These are phyloP conservation scores for Lycophotia porphyrea DNA, from an alignment of 2,888 invertebrate genomes.

Conservation along the genomic window DNA sequence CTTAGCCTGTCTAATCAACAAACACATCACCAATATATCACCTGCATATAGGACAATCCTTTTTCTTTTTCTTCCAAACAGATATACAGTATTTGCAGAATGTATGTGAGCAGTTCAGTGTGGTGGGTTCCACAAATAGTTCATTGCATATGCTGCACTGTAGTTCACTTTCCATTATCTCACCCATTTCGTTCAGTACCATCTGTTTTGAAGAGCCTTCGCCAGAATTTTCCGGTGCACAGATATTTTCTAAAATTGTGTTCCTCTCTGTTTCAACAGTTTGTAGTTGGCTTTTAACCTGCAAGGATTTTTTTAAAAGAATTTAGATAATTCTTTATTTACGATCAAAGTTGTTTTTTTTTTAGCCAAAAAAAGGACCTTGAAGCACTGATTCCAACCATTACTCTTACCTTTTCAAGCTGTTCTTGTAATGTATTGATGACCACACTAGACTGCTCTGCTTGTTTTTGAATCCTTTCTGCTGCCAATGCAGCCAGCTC, in stretches of 20 bases:
- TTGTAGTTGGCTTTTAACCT: constrained; percentile 80
- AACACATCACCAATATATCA: constrained; percentile 53
- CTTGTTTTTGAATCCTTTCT: constrained; percentile 82
- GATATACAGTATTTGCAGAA: constrained; percentile 93
- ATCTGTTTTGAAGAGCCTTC: constrained; percentile 74
- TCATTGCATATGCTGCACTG: constrained; percentile 94
- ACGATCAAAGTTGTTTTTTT: not conserved
- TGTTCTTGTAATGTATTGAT: constrained; percentile 88
- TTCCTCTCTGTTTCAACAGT: constrained; percentile 80
- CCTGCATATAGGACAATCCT: constrained; percentile 93
- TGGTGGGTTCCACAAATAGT: constrained; percentile 92
- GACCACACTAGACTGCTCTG: constrained; percentile 82
- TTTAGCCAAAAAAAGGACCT: not conserved
- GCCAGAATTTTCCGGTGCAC: constrained; percentile 55
- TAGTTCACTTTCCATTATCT: constrained; percentile 92
- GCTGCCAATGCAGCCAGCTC: constrained; percentile 83
- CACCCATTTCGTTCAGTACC: constrained; percentile 83
- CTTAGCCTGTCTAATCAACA: not conserved
- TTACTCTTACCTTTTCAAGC: constrained; percentile 81
- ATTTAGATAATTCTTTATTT: not conserved
- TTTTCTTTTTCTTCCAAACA: constrained; percentile 92
- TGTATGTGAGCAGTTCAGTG: constrained; percentile 93
- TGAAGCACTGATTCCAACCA: not conserved
- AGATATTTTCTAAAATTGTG: constrained; percentile 74
- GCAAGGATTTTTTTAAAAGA: not conserved